Evolutionary conservation across 2,888 invertebrate genomes (phyloP).

Genomic region (Drosophila nr. perissopoda): DNA sequence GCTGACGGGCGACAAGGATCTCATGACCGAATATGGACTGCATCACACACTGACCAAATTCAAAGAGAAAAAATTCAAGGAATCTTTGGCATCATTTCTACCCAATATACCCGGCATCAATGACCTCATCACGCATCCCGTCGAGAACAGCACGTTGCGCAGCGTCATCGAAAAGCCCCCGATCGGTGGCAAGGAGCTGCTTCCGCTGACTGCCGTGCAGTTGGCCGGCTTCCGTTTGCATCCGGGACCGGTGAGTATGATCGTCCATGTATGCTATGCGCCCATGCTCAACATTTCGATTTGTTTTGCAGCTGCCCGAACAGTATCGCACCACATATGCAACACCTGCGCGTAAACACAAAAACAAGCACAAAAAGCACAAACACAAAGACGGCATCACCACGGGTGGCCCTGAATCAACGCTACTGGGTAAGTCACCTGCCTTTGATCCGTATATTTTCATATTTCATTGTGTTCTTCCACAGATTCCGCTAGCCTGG

Average conservation of each 20-base stretch:
- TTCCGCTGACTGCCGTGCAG: conserved; percentile 94
- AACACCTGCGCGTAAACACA: conserved; percentile 96
- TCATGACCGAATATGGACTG: conserved; percentile 97
- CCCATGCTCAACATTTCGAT: background rate
- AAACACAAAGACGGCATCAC: conserved; percentile 94
- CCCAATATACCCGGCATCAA: conserved; percentile 97
- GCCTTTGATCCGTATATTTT: background rate
- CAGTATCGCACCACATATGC: conserved; percentile 97
- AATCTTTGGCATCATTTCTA: conserved; percentile 97
- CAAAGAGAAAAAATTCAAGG: conserved; percentile 97
- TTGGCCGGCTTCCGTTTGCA: conserved; percentile 97
- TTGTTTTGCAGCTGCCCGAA: conserved; percentile 90
- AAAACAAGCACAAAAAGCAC: conserved; percentile 97
- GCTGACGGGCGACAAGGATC: conserved; percentile 97
- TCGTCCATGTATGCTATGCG: background rate
- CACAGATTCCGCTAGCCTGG: conserved; percentile 88
- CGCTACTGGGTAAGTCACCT: conserved; percentile 87
- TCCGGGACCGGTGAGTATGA: conserved; percentile 90
- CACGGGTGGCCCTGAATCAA: conserved; percentile 89
- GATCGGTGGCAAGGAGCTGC: conserved; percentile 95
- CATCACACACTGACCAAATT: conserved; percentile 99
- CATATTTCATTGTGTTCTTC: background rate
- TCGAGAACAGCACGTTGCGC: conserved; percentile 94
- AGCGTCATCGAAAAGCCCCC: conserved; percentile 98
- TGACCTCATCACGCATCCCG: conserved; percentile 93